A percentile compares a stretch with the other conserved stretches of the same genome.
Evolutionary conservation across 1,140 invertebrate genomes (phyloP).

Genomic region (Drosophila sechellia): DNA sequence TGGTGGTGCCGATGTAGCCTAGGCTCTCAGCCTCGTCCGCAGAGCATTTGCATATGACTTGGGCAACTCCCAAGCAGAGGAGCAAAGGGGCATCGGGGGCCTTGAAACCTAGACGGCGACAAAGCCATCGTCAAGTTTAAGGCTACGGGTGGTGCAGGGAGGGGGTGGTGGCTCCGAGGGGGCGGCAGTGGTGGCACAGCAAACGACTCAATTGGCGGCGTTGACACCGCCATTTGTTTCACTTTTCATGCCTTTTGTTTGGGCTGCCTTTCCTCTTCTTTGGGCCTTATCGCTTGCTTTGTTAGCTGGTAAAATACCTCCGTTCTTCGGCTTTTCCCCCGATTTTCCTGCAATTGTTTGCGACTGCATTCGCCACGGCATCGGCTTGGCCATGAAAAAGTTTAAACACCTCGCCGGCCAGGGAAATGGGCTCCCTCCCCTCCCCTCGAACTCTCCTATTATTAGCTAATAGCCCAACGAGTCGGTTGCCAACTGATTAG

Average conservation of each 20-base stretch:
- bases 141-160: slow-evolving; percentile 39
- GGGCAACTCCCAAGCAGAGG: not conserved
- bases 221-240: slow-evolving; percentile 70
- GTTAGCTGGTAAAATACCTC: slow-evolving; percentile 20
- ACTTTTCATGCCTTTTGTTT: slow-evolving; percentile 66
- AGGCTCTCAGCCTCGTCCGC: slow-evolving; percentile 52
- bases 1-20: slow-evolving; percentile 34
- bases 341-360: slow-evolving; percentile 53
- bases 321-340: not conserved
- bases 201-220: slow-evolving; percentile 64
- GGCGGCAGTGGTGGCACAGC: not conserved
- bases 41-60: slow-evolving; percentile 62
- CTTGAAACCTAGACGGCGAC: slow-evolving; percentile 73
- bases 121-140: slow-evolving; percentile 68
- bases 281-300: slow-evolving; percentile 43
- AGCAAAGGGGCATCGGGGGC: slow-evolving; percentile 13
- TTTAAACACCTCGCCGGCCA: slow-evolving; percentile 68
- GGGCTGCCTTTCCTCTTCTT: slow-evolving; percentile 29
- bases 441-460: slow-evolving; percentile 35
- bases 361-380: slow-evolving; percentile 52
- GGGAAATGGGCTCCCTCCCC: slow-evolving; percentile 33
- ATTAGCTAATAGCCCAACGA: slow-evolving; percentile 57
- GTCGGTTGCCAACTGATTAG: slow-evolving; percentile 50
- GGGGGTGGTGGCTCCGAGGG: not conserved
- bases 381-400: slow-evolving; percentile 83